Evolutionary conservation across 2,797 vertebrate genomes (phyloP), one percentile per base, ranked within the genome.

Genomic region (Eurystomus glaucurus): DNA sequence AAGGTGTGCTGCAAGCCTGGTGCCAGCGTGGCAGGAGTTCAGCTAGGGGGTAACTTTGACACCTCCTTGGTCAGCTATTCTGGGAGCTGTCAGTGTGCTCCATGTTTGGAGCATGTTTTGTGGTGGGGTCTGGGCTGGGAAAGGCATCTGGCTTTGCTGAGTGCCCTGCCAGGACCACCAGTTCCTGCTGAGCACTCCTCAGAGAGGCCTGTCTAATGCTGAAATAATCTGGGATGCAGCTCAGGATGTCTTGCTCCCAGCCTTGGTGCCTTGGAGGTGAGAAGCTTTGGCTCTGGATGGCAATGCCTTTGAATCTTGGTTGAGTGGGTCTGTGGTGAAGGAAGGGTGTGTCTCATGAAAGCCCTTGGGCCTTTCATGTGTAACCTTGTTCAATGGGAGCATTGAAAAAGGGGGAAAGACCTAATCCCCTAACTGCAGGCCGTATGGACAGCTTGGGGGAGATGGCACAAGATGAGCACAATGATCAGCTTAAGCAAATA

Each of bases 41-140:
- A 71, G 33, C 46, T 68, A 0, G 2, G 31, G 37, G 1, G 8
- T 80, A 83, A 58, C 35, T 90, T 68, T 31, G 33, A 65, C 46
- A 58, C 16, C 22, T 91, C n/a, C 72, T 84, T 68, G 71, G 41
- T 26, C 79, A 85, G 79, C 71, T 91, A 8, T 91, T 94, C 88
- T 18, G 52, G 68, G 80, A 86, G 82, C 43, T 77, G 52, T 50
- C 55, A 22, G 25, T 84, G 74, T 0, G 0, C 51, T 81, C 72
- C 1, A 0, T 41, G 25, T 51, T 88, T 84, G 70, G 43, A 88
- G 13, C 1, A 0, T 33, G 54, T 74, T 17, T 17, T 0, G 0
- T 51, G 61, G 57, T 76, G 64, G 39, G n/a, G 92, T 14, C 12
- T 1, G 2, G 69, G 11, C 50, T 69, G 50, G 76, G 65, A 60